Percentiles rank a stretch among this genome's conserved stretches.
phyloP scores from a whole-genome alignment of 2,113 vertebrate genomes.

The Pungitius pungitius region DNA sequence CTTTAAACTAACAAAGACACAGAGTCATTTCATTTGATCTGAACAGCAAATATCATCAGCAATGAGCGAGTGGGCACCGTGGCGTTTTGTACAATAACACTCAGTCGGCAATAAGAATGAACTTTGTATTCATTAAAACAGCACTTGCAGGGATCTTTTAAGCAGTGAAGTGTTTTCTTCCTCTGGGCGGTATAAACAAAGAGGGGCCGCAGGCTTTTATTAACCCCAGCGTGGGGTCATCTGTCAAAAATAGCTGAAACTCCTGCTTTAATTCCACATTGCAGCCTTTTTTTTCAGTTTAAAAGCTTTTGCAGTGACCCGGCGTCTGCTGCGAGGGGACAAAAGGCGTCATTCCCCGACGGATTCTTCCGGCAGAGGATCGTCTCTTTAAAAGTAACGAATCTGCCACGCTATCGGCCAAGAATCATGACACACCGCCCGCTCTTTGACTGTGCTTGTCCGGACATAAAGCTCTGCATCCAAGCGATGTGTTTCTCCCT shows the following conservation, averaged over 20 bases:
- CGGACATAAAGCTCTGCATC: slow-evolving; percentile 10
- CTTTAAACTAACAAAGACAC: slow-evolving; percentile 9
- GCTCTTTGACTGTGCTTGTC: slow-evolving; percentile 29
- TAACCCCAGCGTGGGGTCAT: slow-evolving; percentile 40
- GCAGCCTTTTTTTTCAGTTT: slow-evolving; percentile 37
- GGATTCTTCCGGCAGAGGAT: slow-evolving; percentile 23
- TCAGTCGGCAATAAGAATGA: not conserved
- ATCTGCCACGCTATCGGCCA: slow-evolving; percentile 28
- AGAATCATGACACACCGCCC: slow-evolving; percentile 38
- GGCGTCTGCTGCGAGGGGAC: slow-evolving; percentile 16
- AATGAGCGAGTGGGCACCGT: not conserved
- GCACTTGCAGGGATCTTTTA: not conserved
- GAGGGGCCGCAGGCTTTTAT: slow-evolving; percentile 19
- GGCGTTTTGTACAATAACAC: slow-evolving; percentile 7
- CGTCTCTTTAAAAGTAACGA: slow-evolving; percentile 50
- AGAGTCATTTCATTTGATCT: not conserved
- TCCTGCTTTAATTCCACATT: slow-evolving; percentile 27
- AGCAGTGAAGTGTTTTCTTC: not conserved
- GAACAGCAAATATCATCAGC: slow-evolving; percentile 5
- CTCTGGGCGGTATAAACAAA: slow-evolving; percentile 28
- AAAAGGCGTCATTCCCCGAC: slow-evolving; percentile 14
- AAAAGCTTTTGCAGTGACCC: slow-evolving; percentile 35
- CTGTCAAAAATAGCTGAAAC: slow-evolving; percentile 26
- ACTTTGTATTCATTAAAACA: not conserved
- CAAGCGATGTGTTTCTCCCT: slow-evolving; percentile 34